Conservation (phyloP, 2,797 vertebrate genomes). For the Thaleichthys pacificus region DNA sequence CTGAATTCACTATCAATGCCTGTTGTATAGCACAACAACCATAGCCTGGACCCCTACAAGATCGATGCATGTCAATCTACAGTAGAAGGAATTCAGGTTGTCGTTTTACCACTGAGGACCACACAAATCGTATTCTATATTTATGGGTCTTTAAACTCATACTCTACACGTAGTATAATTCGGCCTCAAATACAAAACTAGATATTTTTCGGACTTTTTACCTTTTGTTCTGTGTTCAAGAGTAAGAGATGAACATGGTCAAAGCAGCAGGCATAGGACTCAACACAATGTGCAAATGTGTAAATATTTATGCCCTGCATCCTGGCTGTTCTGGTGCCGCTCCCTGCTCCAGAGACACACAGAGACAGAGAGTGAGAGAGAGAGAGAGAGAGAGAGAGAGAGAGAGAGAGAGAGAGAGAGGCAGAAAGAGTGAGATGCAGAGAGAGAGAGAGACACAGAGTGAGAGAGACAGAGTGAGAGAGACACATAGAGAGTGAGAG, state of each 20-base stretch:
- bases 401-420: not conserved
- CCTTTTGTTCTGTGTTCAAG: not conserved
- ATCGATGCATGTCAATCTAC: not conserved
- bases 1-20: no score
- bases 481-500: not conserved
- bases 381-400: no score
- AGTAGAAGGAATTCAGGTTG: not conserved
- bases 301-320: slow-evolving; percentile 59
- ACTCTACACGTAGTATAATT: not conserved
- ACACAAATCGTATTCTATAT: not conserved
- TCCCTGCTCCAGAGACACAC: not conserved
- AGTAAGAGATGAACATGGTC: slow-evolving; percentile 11
- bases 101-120: not conserved
- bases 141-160: not conserved
- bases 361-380: not conserved
- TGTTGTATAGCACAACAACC: no score
- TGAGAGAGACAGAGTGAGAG: slow-evolving; percentile 3
- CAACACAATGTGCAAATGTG: slow-evolving; percentile 32
- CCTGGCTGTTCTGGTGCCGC: slow-evolving; percentile 2
- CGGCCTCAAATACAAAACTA: not conserved
- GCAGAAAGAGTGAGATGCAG: not conserved
- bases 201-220: not conserved
- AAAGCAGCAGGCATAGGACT: slow-evolving; percentile 15
- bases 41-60: no score
- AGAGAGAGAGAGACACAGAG: no score